A percentile compares a stretch with the other conserved stretches of the same genome.
phyloP scores from a whole-genome alignment of 2,113 vertebrate species.

The Leucosticte australis region DNA sequence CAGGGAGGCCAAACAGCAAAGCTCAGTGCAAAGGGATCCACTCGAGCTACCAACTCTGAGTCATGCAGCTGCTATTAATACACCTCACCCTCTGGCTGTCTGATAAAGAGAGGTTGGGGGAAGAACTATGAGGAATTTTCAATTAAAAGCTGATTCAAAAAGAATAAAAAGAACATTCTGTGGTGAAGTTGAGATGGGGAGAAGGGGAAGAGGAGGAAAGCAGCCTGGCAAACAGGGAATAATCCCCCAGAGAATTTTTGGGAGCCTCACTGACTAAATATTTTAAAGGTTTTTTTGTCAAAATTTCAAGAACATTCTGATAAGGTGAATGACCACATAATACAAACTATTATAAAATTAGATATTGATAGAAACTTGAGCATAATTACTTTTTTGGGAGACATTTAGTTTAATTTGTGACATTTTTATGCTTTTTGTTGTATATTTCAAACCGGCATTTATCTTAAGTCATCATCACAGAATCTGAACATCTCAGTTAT shows the following conservation, averaged over 20 bases:
- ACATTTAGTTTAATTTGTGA: background rate
- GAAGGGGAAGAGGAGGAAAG: background rate
- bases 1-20: background rate
- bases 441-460: background rate
- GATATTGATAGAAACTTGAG: background rate
- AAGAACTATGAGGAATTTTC: conserved; percentile 33
- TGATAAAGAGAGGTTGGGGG: conserved; percentile 20
- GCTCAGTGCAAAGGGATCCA: background rate
- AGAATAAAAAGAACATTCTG: background rate
- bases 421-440: background rate
- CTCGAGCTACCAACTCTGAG: conserved; percentile 20
- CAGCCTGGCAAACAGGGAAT: background rate
- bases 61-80: conserved; percentile 65
- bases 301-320: background rate
- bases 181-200: background rate
- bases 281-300: background rate
- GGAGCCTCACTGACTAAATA: background rate
- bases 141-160: conserved; percentile 1
- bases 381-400: background rate
- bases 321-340: background rate
- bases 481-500: background rate
- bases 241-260: background rate
- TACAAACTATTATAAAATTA: background rate
- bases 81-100: conserved; percentile 6
- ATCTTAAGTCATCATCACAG: background rate